A percentile compares a stretch with the other conserved stretches of the same genome.
These are phyloP conservation scores for Apostichopus leukothele DNA, from an alignment of 53 echinoderm and acorn worm species.

Conservation along the genomic window DNA sequence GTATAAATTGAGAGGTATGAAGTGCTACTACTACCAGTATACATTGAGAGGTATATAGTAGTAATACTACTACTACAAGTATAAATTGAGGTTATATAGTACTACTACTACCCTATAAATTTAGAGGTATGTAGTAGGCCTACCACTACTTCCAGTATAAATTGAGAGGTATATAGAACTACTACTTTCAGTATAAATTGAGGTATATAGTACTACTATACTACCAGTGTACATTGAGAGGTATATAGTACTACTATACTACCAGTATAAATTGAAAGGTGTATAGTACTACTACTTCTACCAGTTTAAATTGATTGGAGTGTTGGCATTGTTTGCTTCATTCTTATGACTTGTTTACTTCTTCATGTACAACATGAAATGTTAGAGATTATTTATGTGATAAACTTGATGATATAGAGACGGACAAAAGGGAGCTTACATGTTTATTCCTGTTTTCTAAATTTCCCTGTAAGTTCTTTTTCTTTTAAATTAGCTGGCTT, in stretches of 20 bases:
- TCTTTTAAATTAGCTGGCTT: slow-evolving; percentile 34
- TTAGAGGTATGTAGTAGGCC: neutral
- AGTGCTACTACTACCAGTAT: too few relatives aligned
- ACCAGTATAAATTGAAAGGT: neutral
- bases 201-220: too few relatives aligned
- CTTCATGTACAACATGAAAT: neutral
- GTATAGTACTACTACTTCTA: too few relatives aligned
- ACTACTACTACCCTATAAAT: neutral
- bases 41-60: too few relatives aligned
- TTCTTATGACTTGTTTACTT: neutral
- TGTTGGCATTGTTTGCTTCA: neutral
- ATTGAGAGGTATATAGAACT: neutral
- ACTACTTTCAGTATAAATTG: too few relatives aligned
- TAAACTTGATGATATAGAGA: neutral
- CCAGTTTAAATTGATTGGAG: too few relatives aligned
- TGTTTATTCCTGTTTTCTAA: neutral
- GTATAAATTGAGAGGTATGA: too few relatives aligned
- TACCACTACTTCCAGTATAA: neutral
- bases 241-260: too few relatives aligned
- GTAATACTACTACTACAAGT: too few relatives aligned
- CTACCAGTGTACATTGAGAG: neutral
- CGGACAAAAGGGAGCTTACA: neutral
- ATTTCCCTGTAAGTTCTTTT: slow-evolving; percentile 8
- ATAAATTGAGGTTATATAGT: neutral
- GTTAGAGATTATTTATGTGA: slow-evolving; percentile 24